A percentile compares a stretch with the other conserved stretches of the same genome.
These are phyloP conservation scores for Brachyopa scutellaris DNA, from an alignment of 2,888 invertebrate genomes.

Conservation along the genomic window DNA sequence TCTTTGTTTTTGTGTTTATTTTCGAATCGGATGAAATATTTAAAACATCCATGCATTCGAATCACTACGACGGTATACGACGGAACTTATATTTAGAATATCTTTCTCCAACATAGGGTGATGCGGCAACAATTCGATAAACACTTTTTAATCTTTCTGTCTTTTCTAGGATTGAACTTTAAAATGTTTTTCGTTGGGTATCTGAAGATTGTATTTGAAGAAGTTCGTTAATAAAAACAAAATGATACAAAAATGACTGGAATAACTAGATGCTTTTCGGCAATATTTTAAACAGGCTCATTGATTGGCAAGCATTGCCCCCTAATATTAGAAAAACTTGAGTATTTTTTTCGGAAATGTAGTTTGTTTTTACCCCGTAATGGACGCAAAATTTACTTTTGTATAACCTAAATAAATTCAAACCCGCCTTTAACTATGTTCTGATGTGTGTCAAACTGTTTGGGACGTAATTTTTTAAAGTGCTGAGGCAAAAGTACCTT, in stretches of 20 bases:
- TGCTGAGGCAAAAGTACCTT: too few species aligned
- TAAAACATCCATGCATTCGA: constrained; percentile 68
- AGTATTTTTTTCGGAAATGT: too few species aligned
- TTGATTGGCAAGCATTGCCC: too few species aligned
- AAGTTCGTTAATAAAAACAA: constrained; percentile 9
- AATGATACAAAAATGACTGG: constrained; percentile 57
- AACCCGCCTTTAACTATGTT: too few species aligned
- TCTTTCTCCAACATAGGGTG: constrained; percentile 66
- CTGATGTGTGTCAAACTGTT: too few species aligned
- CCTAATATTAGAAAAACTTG: too few species aligned
- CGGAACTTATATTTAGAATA: constrained; percentile 64
- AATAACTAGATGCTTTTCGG: too few species aligned
- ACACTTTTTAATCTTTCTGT: constrained; percentile 3
- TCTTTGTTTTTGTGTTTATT: constrained; percentile 64
- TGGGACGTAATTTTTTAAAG: too few species aligned
- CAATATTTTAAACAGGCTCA: too few species aligned
- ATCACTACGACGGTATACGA: constrained; percentile 53
- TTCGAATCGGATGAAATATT: constrained; percentile 69
- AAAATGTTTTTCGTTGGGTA: constrained; percentile 33
- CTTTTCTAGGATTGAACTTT: constrained; percentile 14
- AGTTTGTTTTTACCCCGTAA: too few species aligned
- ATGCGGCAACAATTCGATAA: constrained; percentile 15
- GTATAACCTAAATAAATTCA: too few species aligned
- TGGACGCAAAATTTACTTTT: too few species aligned
- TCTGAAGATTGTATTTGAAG: constrained; percentile 8